These are phyloP conservation scores for Oryzias javanicus DNA, from an alignment of 2,113 vertebrate species.

Conservation along the genomic window DNA sequence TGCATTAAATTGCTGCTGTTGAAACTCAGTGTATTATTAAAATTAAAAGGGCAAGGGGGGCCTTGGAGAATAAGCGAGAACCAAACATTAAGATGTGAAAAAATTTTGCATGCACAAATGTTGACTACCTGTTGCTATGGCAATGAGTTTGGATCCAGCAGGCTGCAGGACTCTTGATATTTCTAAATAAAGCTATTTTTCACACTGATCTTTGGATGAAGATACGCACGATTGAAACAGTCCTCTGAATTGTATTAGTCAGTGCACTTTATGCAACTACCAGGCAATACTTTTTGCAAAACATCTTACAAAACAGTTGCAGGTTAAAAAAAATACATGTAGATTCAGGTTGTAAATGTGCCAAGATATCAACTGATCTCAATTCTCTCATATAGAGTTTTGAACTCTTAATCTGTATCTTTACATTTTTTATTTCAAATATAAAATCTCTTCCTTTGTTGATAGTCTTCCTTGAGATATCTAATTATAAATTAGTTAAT, in stretches of 20 bases:
- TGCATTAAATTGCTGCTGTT: constrained; percentile 45
- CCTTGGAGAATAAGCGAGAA: constrained; percentile 55
- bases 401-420: neutral
- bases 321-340: constrained; percentile 16
- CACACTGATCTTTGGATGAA: constrained; percentile 70
- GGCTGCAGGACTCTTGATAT: constrained; percentile 75
- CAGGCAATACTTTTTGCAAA: constrained; percentile 19
- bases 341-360: constrained; percentile 11
- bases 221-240: constrained; percentile 61
- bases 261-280: constrained; percentile 6
- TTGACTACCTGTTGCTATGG: constrained; percentile 82
- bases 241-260: constrained; percentile 49
- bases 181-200: constrained; percentile 81
- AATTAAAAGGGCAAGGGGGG: constrained; percentile 65
- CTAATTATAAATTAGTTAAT: constrained; percentile 1
- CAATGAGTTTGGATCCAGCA: constrained; percentile 72
- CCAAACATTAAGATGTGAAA: constrained; percentile 66
- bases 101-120: constrained; percentile 73
- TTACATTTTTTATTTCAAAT: neutral
- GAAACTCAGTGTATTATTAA: constrained; percentile 47
- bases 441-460: constrained; percentile 3
- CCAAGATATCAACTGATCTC: neutral
- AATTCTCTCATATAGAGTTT: neutral
- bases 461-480: neutral
- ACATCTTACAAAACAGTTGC: constrained; percentile 39